A percentile compares a stretch with the other conserved stretches of the same genome.
Evolutionary conservation across 2,797 vertebrate genomes (phyloP).

Genomic region (Premnoplex brunnescens): DNA sequence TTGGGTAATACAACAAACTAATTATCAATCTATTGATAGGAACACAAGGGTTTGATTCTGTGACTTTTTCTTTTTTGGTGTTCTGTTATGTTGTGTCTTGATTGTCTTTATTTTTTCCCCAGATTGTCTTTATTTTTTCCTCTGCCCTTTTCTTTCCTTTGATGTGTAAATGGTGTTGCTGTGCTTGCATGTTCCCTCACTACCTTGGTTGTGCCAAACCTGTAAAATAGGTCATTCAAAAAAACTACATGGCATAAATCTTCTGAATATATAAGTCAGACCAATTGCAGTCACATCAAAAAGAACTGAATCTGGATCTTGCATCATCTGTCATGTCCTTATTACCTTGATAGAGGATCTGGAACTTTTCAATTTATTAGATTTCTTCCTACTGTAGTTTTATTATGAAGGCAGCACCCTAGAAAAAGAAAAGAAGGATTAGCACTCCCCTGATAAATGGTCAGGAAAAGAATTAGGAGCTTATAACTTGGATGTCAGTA

Average conservation of each 20-base stretch:
- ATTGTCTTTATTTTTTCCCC: not conserved
- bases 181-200: not conserved
- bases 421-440: not conserved
- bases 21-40: not conserved
- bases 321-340: not conserved
- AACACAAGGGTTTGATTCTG: not conserved
- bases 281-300: not conserved
- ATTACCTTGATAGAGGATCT: not conserved
- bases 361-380: not conserved
- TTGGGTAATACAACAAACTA: conserved; percentile 79
- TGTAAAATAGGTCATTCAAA: not conserved
- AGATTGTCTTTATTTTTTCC: not conserved
- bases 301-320: not conserved
- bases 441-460: not conserved
- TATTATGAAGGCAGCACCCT: not conserved
- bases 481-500: not conserved
- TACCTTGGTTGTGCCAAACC: not conserved
- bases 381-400: not conserved
- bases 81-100: not conserved
- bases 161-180: not conserved
- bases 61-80: not conserved
- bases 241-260: not conserved
- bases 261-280: not conserved
- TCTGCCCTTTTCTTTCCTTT: not conserved
- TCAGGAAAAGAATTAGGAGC: not conserved